These are phyloP conservation scores for Isichthys henryi DNA, from an alignment of 2,113 vertebrate species.

Conservation along the genomic window DNA sequence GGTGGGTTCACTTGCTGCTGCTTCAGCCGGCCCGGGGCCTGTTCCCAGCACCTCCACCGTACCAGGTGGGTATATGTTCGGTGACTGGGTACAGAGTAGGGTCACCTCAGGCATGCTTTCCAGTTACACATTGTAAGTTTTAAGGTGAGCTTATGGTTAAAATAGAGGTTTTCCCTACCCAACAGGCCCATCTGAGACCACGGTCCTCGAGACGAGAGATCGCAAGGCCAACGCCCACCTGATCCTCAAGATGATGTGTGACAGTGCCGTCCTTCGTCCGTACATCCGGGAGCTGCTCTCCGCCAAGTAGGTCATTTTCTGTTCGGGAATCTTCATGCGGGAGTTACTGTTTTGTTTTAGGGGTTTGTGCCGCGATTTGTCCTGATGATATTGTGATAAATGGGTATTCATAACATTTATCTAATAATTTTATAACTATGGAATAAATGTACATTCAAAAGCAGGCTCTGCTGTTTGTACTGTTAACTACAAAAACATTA, in stretches of 20 bases:
- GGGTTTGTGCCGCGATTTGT: neutral
- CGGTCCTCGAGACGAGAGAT: constrained; percentile 93
- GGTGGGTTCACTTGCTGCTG: constrained; percentile 94
- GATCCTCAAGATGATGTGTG: constrained; percentile 92
- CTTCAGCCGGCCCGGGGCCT: constrained; percentile 85
- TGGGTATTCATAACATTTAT: neutral
- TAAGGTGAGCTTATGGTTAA: neutral
- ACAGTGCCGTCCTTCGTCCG: constrained; percentile 87
- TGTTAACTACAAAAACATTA: neutral
- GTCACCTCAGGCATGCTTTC: neutral
- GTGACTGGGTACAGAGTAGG: neutral
- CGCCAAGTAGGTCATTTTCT: constrained; percentile 74
- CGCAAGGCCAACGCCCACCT: constrained; percentile 95
- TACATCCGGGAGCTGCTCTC: constrained; percentile 89
- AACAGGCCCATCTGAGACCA: constrained; percentile 88
- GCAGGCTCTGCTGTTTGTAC: neutral
- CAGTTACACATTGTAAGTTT: neutral
- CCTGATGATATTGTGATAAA: neutral
- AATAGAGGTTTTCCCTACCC: constrained; percentile 2
- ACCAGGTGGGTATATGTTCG: constrained; percentile 68
- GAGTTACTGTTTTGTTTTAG: neutral
- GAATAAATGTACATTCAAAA: neutral
- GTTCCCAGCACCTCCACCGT: constrained; percentile 95
- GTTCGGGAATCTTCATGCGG: neutral
- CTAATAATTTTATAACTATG: neutral